These are phyloP conservation scores for Esox lucius DNA, from an alignment of 2,797 vertebrate genomes.

Conservation along the genomic window DNA sequence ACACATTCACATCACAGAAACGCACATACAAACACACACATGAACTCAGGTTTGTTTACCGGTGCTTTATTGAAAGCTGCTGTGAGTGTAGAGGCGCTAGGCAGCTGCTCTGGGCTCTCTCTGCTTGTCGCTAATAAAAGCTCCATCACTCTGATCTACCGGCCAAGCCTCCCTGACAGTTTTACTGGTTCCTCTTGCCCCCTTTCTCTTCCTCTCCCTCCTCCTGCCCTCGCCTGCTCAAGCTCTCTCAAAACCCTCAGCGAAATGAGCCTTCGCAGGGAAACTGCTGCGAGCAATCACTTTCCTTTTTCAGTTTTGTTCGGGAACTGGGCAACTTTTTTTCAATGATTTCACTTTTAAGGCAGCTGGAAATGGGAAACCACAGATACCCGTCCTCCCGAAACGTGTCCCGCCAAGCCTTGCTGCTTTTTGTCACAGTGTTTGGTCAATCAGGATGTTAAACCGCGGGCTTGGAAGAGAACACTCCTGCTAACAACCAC, in stretches of 20 bases:
- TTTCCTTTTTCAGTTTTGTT: slow-evolving; percentile 59
- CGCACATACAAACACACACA: slow-evolving; percentile 37
- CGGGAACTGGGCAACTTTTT: slow-evolving; percentile 43
- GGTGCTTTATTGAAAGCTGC: slow-evolving; percentile 47
- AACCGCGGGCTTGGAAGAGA: too few relatives aligned
- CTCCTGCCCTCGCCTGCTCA: slow-evolving; percentile 7
- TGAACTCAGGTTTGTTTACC: slow-evolving; percentile 17
- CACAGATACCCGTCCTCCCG: too few relatives aligned
- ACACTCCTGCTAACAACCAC: too few relatives aligned
- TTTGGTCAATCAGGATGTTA: too few relatives aligned
- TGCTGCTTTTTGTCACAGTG: too few relatives aligned
- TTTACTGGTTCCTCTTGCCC: slow-evolving; percentile 62
- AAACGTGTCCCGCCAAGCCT: too few relatives aligned
- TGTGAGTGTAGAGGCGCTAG: slow-evolving; percentile 8
- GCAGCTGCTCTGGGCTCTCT: slow-evolving; percentile 15
- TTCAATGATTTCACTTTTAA: slow-evolving; percentile 49
- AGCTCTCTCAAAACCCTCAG: not conserved
- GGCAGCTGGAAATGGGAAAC: slow-evolving; percentile 5
- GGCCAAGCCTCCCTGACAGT: slow-evolving; percentile 67
- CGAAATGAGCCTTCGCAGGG: not conserved
- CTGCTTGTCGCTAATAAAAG: slow-evolving; percentile 62
- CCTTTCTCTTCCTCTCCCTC: slow-evolving; percentile 25
- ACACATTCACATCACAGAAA: slow-evolving; percentile 18
- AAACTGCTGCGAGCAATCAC: slow-evolving; percentile 38
- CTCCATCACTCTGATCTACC: slow-evolving; percentile 59